Evolutionary conservation across 1,140 invertebrate species (phyloP).

Genomic region (Periplaneta americana): DNA sequence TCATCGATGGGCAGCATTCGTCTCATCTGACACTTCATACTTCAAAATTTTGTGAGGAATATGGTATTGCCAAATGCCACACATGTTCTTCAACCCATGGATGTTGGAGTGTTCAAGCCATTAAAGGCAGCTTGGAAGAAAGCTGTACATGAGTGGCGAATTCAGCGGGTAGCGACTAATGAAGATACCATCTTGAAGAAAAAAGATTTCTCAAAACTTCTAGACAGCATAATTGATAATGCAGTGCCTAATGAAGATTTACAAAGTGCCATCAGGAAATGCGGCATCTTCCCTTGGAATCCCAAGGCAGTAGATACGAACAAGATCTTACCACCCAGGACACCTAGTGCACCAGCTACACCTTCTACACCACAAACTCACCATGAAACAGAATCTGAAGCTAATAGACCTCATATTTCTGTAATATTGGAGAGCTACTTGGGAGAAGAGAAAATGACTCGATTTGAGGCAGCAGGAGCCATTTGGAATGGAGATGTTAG

Average conservation of each 20-base stretch:
- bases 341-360: neutral
- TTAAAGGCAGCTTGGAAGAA: conserved; percentile 20
- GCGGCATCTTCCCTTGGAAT: neutral
- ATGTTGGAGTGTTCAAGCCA: conserved; percentile 25
- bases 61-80: conserved; percentile 31
- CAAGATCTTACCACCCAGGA: neutral
- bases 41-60: conserved; percentile 32
- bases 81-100: conserved; percentile 28
- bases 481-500: too few species aligned
- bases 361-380: neutral
- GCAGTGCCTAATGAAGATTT: neutral
- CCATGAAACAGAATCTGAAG: too few species aligned
- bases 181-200: neutral
- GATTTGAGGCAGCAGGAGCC: too few species aligned
- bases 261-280: neutral
- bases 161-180: neutral
- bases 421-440: too few species aligned
- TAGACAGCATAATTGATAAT: neutral
- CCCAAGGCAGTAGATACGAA: neutral
- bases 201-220: neutral
- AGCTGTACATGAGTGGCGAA: conserved; percentile 11
- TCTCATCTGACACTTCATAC: conserved; percentile 33
- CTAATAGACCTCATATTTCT: too few species aligned
- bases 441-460: too few species aligned
- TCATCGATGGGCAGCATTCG: conserved; percentile 37